Conservation (phyloP, 2,797 vertebrate species). For the Paedocypris micromegethes region DNA sequence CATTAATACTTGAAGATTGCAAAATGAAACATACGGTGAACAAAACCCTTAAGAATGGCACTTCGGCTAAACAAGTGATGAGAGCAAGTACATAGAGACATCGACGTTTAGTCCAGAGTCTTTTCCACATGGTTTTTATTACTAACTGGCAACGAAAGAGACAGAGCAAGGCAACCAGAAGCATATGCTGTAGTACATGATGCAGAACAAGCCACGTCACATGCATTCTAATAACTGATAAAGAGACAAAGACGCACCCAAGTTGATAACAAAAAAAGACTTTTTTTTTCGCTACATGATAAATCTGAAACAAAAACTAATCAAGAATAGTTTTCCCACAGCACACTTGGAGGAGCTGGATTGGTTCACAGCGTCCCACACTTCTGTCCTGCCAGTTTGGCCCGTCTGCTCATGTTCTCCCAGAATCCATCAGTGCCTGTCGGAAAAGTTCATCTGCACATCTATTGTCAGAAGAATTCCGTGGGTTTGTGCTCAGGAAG, state of each 20-base stretch:
- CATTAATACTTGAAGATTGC: background rate
- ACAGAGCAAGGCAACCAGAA: constrained; percentile 64
- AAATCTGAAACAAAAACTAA: no score
- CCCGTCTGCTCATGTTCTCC: constrained; percentile 18
- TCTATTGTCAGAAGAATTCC: constrained; percentile 49
- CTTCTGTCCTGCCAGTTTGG: constrained; percentile 21
- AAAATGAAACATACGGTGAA: background rate
- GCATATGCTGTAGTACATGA: constrained; percentile 62
- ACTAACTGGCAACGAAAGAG: constrained; percentile 54
- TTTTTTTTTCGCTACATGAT: background rate
- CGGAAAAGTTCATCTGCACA: background rate
- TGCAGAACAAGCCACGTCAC: constrained; percentile 65
- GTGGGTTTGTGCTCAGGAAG: background rate
- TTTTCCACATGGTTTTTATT: constrained; percentile 57
- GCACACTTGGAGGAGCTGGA: background rate
- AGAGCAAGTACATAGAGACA: constrained; percentile 24
- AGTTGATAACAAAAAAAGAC: background rate
- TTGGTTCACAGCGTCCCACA: constrained; percentile 4
- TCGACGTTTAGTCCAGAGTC: constrained; percentile 46
- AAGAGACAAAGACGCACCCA: constrained; percentile 30
- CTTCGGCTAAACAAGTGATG: constrained; percentile 18
- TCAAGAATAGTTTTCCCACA: background rate
- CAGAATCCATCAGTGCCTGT: constrained; percentile 19
- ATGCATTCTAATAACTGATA: constrained; percentile 61
- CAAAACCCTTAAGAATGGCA: constrained; percentile 2